Conservation (phyloP, 2,113 vertebrate species). For the Phaethornis superciliosus region DNA sequence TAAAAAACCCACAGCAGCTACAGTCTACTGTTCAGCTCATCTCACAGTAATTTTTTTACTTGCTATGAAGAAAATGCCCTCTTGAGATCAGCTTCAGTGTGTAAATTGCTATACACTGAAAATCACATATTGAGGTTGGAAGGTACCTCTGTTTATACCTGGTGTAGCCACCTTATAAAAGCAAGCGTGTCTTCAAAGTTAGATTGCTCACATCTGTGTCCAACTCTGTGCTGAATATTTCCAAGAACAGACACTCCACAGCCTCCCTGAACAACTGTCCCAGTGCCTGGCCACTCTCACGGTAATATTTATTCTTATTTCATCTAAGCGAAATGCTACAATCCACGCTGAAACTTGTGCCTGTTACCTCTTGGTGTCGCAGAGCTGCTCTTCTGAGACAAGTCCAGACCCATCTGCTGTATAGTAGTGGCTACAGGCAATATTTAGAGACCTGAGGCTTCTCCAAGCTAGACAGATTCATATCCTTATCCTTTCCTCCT, state of each 20-base stretch:
- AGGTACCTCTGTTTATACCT: background rate
- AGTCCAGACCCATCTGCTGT: background rate
- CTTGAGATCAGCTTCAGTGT: background rate
- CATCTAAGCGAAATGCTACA: background rate
- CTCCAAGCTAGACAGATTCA: background rate
- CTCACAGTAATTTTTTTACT: background rate
- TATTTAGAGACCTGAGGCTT: background rate
- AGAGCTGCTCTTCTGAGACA: background rate
- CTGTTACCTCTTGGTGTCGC: background rate
- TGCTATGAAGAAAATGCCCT: background rate
- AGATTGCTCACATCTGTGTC: background rate
- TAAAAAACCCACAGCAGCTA: background rate
- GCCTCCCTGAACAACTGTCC: background rate
- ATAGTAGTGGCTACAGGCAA: background rate
- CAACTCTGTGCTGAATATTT: background rate
- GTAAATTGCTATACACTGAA: background rate
- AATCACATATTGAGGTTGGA: background rate
- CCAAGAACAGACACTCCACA: background rate
- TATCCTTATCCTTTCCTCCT: background rate
- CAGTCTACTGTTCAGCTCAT: background rate
- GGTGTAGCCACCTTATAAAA: background rate
- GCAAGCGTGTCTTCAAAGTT: background rate
- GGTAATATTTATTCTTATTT: slow-evolving; percentile 23
- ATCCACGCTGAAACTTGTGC: background rate
- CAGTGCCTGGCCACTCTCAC: background rate